Evolutionary conservation across 2,113 vertebrate genomes (phyloP), one percentile per base, ranked within the genome.

Genomic region (Datnioides undecimradiatus): DNA sequence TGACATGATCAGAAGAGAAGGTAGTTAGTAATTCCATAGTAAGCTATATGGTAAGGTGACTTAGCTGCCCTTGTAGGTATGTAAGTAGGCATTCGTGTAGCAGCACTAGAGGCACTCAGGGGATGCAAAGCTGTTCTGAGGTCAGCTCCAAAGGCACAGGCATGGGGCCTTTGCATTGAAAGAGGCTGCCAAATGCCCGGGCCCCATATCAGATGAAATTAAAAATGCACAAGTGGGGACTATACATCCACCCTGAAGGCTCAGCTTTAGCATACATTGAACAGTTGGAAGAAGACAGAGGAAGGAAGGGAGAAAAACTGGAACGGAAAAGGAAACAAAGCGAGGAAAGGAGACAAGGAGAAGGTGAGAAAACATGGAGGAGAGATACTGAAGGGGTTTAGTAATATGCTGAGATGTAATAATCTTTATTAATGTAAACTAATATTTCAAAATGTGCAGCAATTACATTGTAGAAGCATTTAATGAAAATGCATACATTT

Each of bases 101-200:
- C 27, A 71, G 66, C 71, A 52, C 69, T 34, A 21, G 33, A 68
- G 71, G 81, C 43, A 27, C 69, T 58, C 21, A 21, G 45, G 34
- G 67, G 75, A 87, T 62, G 65, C 48, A 66, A 73, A 80, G 65
- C 76, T 76, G 82, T 80, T 86, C 72, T 13, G 76, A 82, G 83
- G 88, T 90, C 88, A 90, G 79, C 73, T 84, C 66, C 68, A 84
- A 86, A 90, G 79, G 78, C 79, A 48, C 58, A 23, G 12, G 59
- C 36, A 74, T 34, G 48, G 54, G 38, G 63, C 55, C 21, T 70
- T 43, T 72, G 51, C 64, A 68, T 43, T 76, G 58, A 79, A 78
- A 67, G 45, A 23, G 36, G 34, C 60, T 71, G 73, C 76, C 67
- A 84, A 89, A 78, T 79, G 84, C 84, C 81, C 16, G 12, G 82